Percentiles rank a stretch among this genome's conserved stretches.
phyloP scores from a whole-genome alignment of 2,113 vertebrate species.

The Trichechus manatus region DNA sequence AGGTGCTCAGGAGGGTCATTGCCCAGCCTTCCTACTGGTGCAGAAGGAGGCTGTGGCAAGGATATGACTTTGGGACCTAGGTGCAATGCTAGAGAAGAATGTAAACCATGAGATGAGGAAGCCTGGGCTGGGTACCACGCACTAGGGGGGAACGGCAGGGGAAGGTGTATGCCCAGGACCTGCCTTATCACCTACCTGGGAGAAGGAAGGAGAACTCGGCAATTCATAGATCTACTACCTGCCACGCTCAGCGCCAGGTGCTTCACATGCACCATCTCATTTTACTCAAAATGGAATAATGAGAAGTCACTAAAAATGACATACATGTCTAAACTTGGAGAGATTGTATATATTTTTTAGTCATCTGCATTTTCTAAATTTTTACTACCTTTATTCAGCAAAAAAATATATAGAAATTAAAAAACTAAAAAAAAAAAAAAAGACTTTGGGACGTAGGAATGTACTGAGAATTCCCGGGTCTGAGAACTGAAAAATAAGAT shows the following conservation, averaged over 20 bases:
- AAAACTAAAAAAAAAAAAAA: not conserved
- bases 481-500: not conserved
- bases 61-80: not conserved
- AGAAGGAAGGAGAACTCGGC: not conserved
- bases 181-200: rapidly evolving
- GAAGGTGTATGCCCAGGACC: not conserved
- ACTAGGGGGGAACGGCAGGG: not conserved
- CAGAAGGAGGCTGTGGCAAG: not conserved
- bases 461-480: not conserved
- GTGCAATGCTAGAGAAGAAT: rapidly evolving
- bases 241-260: not conserved
- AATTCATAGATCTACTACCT: not conserved
- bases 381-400: not conserved
- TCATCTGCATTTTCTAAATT: not conserved
- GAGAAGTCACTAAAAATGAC: not conserved
- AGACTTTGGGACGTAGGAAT: not conserved
- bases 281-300: not conserved
- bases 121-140: too few relatives aligned
- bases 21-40: not conserved
- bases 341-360: not conserved
- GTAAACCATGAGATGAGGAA: too few relatives aligned
- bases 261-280: not conserved
- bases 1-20: not conserved
- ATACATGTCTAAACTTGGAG: not conserved
- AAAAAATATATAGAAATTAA: not conserved